These are phyloP conservation scores for Entomobrya proxima DNA, from an alignment of 2,888 invertebrate genomes.

Conservation along the genomic window DNA sequence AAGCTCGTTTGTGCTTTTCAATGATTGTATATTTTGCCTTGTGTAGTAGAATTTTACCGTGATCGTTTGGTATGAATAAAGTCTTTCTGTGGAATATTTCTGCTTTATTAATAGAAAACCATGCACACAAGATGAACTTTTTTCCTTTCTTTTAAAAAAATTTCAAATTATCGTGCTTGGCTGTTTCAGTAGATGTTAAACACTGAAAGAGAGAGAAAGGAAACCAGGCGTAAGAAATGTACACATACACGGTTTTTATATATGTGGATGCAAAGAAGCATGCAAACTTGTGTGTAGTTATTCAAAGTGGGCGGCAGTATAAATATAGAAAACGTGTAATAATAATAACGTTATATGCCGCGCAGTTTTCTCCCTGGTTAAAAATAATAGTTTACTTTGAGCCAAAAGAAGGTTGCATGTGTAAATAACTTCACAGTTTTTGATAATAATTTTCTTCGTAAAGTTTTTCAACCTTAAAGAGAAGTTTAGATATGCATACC, in stretches of 20 bases:
- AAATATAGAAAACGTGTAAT: background rate
- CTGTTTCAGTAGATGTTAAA: background rate
- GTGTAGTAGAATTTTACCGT: background rate
- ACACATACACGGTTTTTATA: background rate
- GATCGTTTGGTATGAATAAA: background rate
- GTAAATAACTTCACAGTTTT: conserved; percentile 60
- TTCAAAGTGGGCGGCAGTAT: background rate
- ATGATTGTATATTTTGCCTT: background rate
- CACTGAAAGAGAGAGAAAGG: background rate
- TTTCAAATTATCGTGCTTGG: conserved; percentile 36
- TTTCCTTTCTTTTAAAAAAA: background rate
- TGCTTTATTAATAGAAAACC: conserved; percentile 27
- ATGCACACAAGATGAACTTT: conserved; percentile 38
- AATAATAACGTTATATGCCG: background rate
- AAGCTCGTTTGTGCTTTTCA: conserved; percentile 8
- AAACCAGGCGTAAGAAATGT: conserved; percentile 20
- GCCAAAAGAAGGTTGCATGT: conserved; percentile 37
- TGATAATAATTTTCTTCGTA: conserved; percentile 48
- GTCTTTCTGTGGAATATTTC: background rate
- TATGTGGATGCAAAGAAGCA: conserved; percentile 31
- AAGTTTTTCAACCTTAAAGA: conserved; percentile 7
- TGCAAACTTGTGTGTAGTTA: conserved; percentile 7
- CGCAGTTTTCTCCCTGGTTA: background rate
- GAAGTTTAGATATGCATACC: conserved; percentile 5
- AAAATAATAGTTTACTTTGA: conserved; percentile 46